These are phyloP conservation scores for Hydra vulgaris DNA, from an alignment of 30 jellyfish, hydroid and myxozoan species.

Conservation along the genomic window DNA sequence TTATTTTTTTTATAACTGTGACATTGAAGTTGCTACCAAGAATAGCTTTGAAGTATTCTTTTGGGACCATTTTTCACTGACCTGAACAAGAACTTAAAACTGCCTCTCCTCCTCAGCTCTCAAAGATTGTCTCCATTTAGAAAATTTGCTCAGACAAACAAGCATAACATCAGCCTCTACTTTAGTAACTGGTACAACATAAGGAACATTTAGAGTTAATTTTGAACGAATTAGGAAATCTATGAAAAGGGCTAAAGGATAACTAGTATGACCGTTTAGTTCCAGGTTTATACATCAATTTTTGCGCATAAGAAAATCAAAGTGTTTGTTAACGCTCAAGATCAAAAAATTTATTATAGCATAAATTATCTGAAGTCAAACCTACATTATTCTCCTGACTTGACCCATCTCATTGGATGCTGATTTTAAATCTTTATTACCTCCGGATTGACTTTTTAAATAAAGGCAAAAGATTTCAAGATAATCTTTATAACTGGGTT, in stretches of 20 bases:
- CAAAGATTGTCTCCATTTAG: background rate
- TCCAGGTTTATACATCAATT: background rate
- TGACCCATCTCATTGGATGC: background rate
- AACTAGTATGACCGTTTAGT: background rate
- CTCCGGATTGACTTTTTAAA: constrained; percentile 2
- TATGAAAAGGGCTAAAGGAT: background rate
- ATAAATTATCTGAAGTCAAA: background rate
- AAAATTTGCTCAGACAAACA: background rate
- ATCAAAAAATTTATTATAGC: background rate
- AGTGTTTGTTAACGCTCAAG: background rate
- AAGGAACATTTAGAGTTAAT: background rate
- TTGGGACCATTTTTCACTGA: background rate
- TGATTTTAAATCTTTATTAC: background rate
- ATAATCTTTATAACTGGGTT: background rate
- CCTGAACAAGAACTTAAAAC: background rate
- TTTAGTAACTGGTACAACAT: background rate
- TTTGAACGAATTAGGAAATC: constrained; percentile 1
- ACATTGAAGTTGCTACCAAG: background rate
- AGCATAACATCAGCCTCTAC: background rate
- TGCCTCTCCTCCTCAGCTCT: constrained; percentile 1
- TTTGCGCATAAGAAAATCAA: background rate
- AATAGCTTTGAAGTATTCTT: background rate
- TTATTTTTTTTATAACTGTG: background rate
- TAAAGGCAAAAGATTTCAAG: background rate
- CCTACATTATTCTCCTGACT: background rate